Percentiles rank a stretch among this genome's conserved stretches.
Evolutionary conservation across 2,888 invertebrate species (phyloP).

Genomic region (Spodoptera picta): DNA sequence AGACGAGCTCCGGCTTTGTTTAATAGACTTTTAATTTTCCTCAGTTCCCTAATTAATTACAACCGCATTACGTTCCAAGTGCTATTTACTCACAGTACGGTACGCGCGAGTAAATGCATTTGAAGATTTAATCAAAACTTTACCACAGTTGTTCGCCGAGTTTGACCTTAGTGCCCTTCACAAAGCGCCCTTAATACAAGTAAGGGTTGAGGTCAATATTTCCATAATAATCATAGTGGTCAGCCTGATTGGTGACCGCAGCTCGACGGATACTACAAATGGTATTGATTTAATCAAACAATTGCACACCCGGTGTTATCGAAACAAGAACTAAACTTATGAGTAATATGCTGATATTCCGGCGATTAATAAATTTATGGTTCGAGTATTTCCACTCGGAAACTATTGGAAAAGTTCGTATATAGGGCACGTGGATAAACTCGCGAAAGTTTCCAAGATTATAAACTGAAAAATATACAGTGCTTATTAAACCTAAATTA

Average conservation of each 20-base stretch:
- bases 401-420: too few relatives aligned
- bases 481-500: too few relatives aligned
- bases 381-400: too few relatives aligned
- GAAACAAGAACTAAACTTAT: neutral
- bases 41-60: constrained; percentile 26
- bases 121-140: constrained; percentile 24
- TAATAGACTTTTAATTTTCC: constrained; percentile 27
- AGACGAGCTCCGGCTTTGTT: constrained; percentile 19
- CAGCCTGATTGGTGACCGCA: constrained; percentile 11
- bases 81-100: constrained; percentile 12
- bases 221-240: constrained; percentile 25
- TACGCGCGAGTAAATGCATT: neutral
- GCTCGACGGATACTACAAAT: constrained; percentile 2
- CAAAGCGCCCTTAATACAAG: constrained; percentile 22
- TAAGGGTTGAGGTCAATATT: constrained; percentile 37
- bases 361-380: too few relatives aligned
- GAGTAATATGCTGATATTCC: too few relatives aligned
- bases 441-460: too few relatives aligned
- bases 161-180: constrained; percentile 10
- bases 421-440: too few relatives aligned
- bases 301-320: neutral
- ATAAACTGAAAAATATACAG: too few relatives aligned
- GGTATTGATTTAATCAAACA: constrained; percentile 5
- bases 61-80: constrained; percentile 15
- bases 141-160: constrained; percentile 4